Conservation (phyloP, 1,140 invertebrate species). For the Brachionus angularis region DNA sequence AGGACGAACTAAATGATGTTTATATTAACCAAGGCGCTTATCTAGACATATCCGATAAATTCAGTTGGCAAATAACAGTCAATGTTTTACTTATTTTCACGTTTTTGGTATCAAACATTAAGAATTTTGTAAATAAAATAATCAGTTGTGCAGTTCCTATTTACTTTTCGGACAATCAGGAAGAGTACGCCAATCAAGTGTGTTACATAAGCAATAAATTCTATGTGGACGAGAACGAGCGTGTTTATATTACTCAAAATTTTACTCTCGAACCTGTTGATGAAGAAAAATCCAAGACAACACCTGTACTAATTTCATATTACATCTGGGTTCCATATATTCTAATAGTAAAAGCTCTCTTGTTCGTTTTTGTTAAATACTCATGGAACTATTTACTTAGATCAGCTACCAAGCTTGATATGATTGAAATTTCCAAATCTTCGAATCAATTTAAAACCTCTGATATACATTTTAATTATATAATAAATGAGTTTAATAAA, state of each 20-base stretch:
- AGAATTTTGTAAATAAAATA: conserved; percentile 36
- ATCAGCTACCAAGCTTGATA: not conserved
- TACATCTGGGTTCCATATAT: conserved; percentile 43
- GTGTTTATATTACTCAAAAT: conserved; percentile 28
- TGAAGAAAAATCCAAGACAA: not conserved
- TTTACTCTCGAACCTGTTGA: not conserved
- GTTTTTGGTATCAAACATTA: conserved; percentile 19
- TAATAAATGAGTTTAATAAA: conserved; percentile 4
- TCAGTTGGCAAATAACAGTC: conserved; percentile 38
- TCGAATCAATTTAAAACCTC: not conserved
- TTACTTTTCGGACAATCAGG: conserved; percentile 42
- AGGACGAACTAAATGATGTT: conserved; percentile 26
- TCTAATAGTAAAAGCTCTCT: not conserved
- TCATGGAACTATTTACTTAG: conserved; percentile 14
- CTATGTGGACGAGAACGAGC: conserved; percentile 14
- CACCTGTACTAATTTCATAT: conserved; percentile 4
- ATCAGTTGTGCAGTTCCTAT: conserved; percentile 37
- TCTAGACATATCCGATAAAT: conserved; percentile 35
- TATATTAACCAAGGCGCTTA: conserved; percentile 5
- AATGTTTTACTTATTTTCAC: conserved; percentile 17
- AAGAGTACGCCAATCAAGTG: conserved; percentile 38
- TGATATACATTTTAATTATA: conserved; percentile 32
- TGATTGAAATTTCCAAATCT: conserved; percentile 15
- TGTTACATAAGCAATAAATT: conserved; percentile 30
- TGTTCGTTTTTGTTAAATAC: not conserved